These are phyloP conservation scores for Dicentrarchus labrax DNA, from an alignment of 2,113 vertebrate genomes.

Conservation along the genomic window DNA sequence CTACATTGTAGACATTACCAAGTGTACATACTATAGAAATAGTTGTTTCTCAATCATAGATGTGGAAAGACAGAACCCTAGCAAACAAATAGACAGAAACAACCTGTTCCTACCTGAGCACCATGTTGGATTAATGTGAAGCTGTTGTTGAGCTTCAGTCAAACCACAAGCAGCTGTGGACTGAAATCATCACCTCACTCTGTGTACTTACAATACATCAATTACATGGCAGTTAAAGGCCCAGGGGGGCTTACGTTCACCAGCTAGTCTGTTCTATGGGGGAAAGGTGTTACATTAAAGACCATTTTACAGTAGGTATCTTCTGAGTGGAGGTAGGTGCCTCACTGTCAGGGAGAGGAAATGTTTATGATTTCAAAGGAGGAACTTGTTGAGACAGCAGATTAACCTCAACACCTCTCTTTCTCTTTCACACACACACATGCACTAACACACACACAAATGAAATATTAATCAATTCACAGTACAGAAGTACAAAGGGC, in stretches of 20 bases:
- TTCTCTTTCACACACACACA: not conserved
- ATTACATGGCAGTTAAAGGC: slow-evolving; percentile 17
- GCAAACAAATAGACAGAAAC: not conserved
- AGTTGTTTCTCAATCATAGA: too few relatives aligned
- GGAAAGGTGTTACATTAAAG: slow-evolving; percentile 29
- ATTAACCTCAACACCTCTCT: slow-evolving; percentile 40
- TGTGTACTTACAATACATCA: not conserved
- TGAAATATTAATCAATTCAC: slow-evolving; percentile 78
- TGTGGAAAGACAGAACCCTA: too few relatives aligned
- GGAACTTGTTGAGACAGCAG: slow-evolving; percentile 38
- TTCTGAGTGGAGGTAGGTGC: slow-evolving; percentile 3
- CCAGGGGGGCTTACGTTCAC: not conserved
- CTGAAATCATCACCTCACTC: slow-evolving; percentile 1
- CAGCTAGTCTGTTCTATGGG: slow-evolving; percentile 5
- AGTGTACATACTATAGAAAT: not conserved
- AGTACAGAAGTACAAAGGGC: slow-evolving; percentile 69
- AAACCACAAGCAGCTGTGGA: not conserved
- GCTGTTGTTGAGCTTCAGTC: not conserved
- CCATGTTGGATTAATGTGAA: not conserved
- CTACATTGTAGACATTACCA: not conserved
- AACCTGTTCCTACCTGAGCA: not conserved
- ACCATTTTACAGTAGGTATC: slow-evolving; percentile 22
- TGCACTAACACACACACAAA: slow-evolving; percentile 22
- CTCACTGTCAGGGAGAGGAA: slow-evolving; percentile 20
- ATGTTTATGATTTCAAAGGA: slow-evolving; percentile 52